phyloP scores from a whole-genome alignment of 53 echinoderm and acorn worm species.

The Echinometra lucunter region DNA sequence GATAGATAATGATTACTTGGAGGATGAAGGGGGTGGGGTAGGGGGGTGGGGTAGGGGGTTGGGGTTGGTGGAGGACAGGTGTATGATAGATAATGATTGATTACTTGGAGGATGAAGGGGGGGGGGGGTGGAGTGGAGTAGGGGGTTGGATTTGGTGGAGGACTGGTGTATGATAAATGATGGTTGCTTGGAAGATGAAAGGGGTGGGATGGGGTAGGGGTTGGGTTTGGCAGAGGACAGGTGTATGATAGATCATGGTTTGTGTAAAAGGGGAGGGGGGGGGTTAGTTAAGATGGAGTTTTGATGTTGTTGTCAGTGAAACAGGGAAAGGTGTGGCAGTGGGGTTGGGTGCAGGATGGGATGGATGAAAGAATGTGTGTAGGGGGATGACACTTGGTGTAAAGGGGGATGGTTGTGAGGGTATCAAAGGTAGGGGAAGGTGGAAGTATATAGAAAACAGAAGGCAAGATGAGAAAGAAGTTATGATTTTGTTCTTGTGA shows the following conservation, averaged over 20 bases:
- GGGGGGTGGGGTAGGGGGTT: neutral
- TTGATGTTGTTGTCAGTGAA: neutral
- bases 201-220: neutral
- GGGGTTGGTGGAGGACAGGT: neutral
- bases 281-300: no score
- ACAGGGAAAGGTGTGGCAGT: neutral
- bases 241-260: neutral
- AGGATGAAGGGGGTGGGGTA: slow-evolving; percentile 28
- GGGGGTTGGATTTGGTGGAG: slow-evolving; percentile 1
- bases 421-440: neutral
- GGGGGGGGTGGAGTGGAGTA: neutral
- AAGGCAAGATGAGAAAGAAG: neutral
- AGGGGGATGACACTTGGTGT: neutral
- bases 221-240: neutral
- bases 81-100: slow-evolving; percentile 23
- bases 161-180: neutral
- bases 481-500: neutral
- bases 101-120: slow-evolving; percentile 56
- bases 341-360: neutral
- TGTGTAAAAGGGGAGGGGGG: no score
- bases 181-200: neutral
- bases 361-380: neutral
- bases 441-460: neutral
- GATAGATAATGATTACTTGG: slow-evolving; percentile 60
- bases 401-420: neutral